phyloP scores from a whole-genome alignment of 92 coral and sea anemone species.

The Umimayanthus kanabou region DNA sequence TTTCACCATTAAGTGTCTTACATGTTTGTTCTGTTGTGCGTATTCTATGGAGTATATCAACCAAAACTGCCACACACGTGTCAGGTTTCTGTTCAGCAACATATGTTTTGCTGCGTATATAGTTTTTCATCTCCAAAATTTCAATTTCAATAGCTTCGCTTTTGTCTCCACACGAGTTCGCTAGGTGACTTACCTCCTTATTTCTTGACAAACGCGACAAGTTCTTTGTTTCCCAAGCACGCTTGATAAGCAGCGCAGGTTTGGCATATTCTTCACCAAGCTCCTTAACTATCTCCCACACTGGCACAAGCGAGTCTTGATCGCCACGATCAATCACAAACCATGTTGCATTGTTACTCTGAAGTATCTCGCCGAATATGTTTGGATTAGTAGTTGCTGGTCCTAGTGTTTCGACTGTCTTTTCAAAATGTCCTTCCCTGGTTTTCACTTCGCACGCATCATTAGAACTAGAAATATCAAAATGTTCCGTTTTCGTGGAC shows the following conservation, averaged over 20 bases:
- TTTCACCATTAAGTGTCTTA: neutral
- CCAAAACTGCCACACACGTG: neutral
- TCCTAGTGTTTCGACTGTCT: conserved; percentile 24
- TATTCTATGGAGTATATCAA: neutral
- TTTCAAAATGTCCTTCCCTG: conserved; percentile 1
- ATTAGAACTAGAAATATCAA: neutral
- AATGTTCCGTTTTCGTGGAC: neutral
- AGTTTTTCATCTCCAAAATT: conserved; percentile 12
- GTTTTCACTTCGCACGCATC: conserved; percentile 3
- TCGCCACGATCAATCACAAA: conserved; percentile 35
- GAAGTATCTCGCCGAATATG: neutral
- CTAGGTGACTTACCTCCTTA: neutral
- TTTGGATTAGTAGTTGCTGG: conserved; percentile 20
- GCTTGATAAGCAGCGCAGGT: neutral
- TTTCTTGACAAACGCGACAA: neutral
- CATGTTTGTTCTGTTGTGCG: neutral
- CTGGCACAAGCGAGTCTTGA: neutral
- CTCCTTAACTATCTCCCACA: conserved; percentile 28
- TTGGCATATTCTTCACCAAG: conserved; percentile 15
- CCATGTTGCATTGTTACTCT: conserved; percentile 34
- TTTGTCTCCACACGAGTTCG: neutral
- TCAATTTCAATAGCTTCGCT: neutral
- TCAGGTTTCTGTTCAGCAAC: neutral
- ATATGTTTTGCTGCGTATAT: neutral
- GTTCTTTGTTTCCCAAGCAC: neutral